Conservation (phyloP, 2,797 vertebrate species). For the Carduelis carduelis region DNA sequence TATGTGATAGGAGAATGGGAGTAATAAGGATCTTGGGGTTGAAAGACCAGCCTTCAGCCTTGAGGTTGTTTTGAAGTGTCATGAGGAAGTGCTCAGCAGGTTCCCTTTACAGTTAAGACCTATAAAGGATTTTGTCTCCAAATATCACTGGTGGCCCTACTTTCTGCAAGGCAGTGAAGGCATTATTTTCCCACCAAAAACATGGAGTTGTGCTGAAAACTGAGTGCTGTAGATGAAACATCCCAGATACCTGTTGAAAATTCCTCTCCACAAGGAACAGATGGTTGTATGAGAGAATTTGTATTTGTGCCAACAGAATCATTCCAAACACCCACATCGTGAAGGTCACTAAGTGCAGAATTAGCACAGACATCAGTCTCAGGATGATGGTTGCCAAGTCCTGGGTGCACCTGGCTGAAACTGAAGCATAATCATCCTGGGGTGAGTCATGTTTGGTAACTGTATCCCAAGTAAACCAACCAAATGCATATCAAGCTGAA, state of each 20-base stretch:
- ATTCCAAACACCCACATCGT: constrained; percentile 35
- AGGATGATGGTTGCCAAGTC: constrained; percentile 24
- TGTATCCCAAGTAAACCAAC: neutral
- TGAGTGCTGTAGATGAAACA: neutral
- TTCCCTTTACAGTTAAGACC: neutral
- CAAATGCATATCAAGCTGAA: neutral
- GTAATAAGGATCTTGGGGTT: neutral
- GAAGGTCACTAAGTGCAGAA: constrained; percentile 62
- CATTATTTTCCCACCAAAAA: neutral
- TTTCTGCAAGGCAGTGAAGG: neutral
- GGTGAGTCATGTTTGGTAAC: constrained; percentile 31
- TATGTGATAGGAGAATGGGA: neutral
- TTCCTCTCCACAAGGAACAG: constrained; percentile 32
- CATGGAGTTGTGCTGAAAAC: neutral
- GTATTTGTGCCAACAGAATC: constrained; percentile 40
- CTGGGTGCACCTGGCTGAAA: constrained; percentile 54
- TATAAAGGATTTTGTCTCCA: neutral
- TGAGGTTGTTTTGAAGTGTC: neutral
- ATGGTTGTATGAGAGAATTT: constrained; percentile 40
- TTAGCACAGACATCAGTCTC: constrained; percentile 37
- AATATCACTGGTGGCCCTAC: neutral
- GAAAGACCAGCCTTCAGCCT: neutral
- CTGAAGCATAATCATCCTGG: neutral
- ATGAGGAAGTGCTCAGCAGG: neutral
- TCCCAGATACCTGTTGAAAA: constrained; percentile 58